Conservation (phyloP, 2,888 invertebrate genomes). For the Calephelis perditalis region DNA sequence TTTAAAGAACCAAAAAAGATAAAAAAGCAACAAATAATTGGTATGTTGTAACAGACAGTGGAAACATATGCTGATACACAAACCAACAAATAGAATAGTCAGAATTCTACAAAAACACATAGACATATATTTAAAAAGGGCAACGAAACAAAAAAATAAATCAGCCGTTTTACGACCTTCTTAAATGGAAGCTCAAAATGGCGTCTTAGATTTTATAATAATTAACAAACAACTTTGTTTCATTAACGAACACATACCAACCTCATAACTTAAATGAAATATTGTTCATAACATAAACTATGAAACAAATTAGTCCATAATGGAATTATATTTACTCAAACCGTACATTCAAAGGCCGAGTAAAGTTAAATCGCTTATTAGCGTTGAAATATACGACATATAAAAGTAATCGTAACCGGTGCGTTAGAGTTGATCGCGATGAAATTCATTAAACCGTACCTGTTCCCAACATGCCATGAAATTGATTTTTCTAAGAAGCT, state of each 20-base stretch:
- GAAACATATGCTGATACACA: too few relatives aligned
- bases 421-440: conserved; percentile 1
- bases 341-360: not conserved
- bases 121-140: too few relatives aligned
- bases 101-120: too few relatives aligned
- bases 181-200: too few relatives aligned
- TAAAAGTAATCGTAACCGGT: not conserved
- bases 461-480: not conserved
- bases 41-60: too few relatives aligned
- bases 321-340: conserved; percentile 4
- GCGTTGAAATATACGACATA: not conserved
- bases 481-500: conserved; percentile 5
- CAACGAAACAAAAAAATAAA: too few relatives aligned
- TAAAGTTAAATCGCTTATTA: conserved; percentile 4
- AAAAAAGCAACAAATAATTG: too few relatives aligned
- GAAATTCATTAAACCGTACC: not conserved
- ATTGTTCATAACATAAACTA: conserved; percentile 6
- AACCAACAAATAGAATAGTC: too few relatives aligned
- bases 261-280: conserved; percentile 2
- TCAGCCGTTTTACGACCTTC: too few relatives aligned
- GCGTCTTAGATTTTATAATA: not conserved
- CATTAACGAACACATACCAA: not conserved
- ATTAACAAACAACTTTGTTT: conserved; percentile 6
- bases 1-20: too few relatives aligned
- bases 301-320: not conserved